Percentiles rank a stretch among this genome's conserved stretches.
These are phyloP conservation scores for Meloe dianella DNA, from an alignment of 2,888 invertebrate species.

Conservation along the genomic window DNA sequence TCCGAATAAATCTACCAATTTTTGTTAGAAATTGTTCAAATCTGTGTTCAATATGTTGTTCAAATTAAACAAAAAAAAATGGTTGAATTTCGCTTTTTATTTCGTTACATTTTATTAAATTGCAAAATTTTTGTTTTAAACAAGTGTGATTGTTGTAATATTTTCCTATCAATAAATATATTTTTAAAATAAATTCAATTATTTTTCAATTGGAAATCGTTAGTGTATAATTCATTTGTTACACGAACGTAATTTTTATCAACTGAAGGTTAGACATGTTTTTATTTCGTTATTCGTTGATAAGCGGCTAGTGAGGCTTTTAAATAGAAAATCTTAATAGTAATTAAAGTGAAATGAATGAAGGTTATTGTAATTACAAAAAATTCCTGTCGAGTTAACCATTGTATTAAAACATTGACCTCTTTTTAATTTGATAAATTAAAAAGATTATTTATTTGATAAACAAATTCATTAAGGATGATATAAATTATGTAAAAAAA, in stretches of 20 bases:
- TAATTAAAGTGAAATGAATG: neutral
- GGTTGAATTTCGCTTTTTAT: neutral
- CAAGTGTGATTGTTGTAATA: constrained; percentile 34
- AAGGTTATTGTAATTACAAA: neutral
- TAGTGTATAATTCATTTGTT: too few relatives aligned
- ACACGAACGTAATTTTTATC: too few relatives aligned
- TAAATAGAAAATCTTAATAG: neutral
- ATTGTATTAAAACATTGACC: constrained; percentile 4
- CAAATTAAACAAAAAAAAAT: neutral
- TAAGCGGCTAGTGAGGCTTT: too few relatives aligned
- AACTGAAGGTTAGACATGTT: too few relatives aligned
- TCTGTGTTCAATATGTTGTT: neutral
- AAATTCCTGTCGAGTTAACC: neutral
- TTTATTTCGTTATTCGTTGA: too few relatives aligned
- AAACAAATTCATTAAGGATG: neutral
- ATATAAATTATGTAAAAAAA: neutral
- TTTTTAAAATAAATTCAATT: constrained; percentile 27
- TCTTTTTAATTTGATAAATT: neutral
- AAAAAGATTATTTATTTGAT: neutral
- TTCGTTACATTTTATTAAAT: neutral
- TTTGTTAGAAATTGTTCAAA: too few relatives aligned
- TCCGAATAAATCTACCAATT: constrained; percentile 62
- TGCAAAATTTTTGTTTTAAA: constrained; percentile 2
- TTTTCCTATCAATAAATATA: constrained; percentile 35
- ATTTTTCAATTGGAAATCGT: too few relatives aligned